These are phyloP conservation scores for Tetramorium bicarinatum DNA, from an alignment of 2,888 invertebrate species.

Conservation along the genomic window DNA sequence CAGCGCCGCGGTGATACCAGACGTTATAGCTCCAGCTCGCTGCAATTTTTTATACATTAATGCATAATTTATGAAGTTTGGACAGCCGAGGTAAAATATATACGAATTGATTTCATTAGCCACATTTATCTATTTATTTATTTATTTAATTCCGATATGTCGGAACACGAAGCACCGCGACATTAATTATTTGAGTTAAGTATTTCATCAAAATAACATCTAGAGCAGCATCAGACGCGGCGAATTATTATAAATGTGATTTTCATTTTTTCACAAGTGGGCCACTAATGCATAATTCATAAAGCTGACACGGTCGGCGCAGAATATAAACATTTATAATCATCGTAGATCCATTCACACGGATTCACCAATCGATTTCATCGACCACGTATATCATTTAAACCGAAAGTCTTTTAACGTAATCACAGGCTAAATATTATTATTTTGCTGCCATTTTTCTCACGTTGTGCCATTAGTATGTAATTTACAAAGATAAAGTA, in stretches of 20 bases:
- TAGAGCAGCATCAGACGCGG: not conserved
- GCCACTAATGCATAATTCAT: conserved; percentile 28
- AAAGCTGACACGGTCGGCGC: not conserved
- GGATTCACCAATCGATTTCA: conserved; percentile 8
- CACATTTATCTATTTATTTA: not conserved
- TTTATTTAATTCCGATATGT: not conserved
- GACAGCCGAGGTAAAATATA: conserved; percentile 12
- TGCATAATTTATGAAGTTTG: conserved; percentile 26
- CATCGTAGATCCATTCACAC: conserved; percentile 12
- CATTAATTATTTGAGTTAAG: conserved; percentile 15
- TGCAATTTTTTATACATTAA: conserved; percentile 17
- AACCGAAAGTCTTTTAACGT: conserved; percentile 2
- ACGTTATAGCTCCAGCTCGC: not conserved
- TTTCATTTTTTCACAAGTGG: not conserved
- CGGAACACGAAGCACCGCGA: not conserved
- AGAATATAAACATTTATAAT: conserved; percentile 22
- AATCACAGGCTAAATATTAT: not conserved
- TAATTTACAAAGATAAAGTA: not conserved
- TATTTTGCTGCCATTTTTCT: not conserved
- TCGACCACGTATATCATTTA: conserved; percentile 17
- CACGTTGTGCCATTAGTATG: not conserved
- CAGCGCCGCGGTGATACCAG: not conserved
- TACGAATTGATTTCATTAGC: conserved; percentile 4
- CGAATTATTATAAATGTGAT: conserved; percentile 6
- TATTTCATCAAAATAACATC: not conserved